These are phyloP conservation scores for Macrotis lagotis DNA, from an alignment of 2,113 vertebrate genomes.

Conservation along the genomic window DNA sequence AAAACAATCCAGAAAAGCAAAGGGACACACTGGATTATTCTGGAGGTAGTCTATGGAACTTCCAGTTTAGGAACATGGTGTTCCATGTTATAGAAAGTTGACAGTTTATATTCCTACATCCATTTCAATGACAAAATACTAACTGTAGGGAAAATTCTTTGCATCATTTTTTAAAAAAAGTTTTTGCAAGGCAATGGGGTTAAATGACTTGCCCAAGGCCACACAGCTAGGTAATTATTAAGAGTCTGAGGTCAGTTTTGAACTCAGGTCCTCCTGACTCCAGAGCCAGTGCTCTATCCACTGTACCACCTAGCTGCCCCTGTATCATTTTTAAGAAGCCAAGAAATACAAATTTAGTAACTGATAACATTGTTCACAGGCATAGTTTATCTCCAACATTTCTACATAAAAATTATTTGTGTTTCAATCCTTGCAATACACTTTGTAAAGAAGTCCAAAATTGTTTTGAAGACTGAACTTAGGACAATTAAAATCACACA, in stretches of 20 bases:
- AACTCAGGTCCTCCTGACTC: too few relatives aligned
- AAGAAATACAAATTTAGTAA: constrained; percentile 18
- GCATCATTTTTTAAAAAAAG: constrained; percentile 24
- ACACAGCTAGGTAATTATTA: too few relatives aligned
- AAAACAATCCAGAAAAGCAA: not conserved
- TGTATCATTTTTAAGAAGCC: constrained; percentile 12
- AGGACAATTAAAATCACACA: not conserved
- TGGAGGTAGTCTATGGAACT: not conserved
- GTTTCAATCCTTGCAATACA: constrained; percentile 14
- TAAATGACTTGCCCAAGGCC: too few relatives aligned
- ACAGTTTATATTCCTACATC: not conserved
- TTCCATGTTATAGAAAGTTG: not conserved
- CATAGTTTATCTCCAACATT: constrained; percentile 17
- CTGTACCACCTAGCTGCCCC: too few relatives aligned
- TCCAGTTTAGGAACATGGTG: not conserved
- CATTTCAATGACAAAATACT: not conserved
- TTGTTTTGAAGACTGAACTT: not conserved
- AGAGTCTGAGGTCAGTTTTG: too few relatives aligned
- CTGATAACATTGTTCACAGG: constrained; percentile 15
- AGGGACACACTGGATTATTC: not conserved
- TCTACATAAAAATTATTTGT: constrained; percentile 12
- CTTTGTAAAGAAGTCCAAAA: not conserved
- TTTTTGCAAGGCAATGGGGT: too few relatives aligned
- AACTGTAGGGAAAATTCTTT: constrained; percentile 20
- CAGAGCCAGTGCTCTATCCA: too few relatives aligned